A percentile compares a stretch with the other conserved stretches of the same genome.
These are phyloP conservation scores for Myrmecobius fasciatus DNA, from an alignment of 2,113 vertebrate species.

Conservation along the genomic window DNA sequence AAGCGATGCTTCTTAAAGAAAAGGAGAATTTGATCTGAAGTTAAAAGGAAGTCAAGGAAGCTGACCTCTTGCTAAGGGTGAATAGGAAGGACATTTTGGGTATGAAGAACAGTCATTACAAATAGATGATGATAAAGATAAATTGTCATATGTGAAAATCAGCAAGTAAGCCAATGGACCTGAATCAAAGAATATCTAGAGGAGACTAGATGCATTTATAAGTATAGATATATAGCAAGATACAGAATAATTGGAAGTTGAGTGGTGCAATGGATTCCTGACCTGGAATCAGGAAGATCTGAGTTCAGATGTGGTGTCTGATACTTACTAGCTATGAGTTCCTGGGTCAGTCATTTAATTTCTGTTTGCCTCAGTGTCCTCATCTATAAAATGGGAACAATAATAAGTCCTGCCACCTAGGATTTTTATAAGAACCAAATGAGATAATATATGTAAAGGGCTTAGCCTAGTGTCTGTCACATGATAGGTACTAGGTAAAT, in stretches of 20 bases:
- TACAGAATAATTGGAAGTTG: not conserved
- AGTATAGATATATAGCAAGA: not conserved
- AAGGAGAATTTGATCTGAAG: not conserved
- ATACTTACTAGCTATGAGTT: not conserved
- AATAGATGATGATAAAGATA: not conserved
- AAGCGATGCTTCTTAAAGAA: not conserved
- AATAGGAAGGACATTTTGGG: not conserved
- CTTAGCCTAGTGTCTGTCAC: not conserved
- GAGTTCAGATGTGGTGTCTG: not conserved
- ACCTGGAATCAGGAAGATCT: not conserved
- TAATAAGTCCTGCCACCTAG: not conserved
- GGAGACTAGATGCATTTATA: not conserved
- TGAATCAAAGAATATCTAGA: not conserved
- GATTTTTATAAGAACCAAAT: not conserved
- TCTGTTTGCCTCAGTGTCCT: not conserved
- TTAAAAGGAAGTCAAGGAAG: not conserved
- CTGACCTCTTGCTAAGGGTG: not conserved
- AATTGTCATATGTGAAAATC: not conserved
- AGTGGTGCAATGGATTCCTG: not conserved
- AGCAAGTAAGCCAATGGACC: not conserved
- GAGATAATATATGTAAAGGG: not conserved
- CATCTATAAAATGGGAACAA: not conserved
- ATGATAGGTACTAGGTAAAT: not conserved
- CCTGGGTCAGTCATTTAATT: not conserved
- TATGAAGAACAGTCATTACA: not conserved